phyloP scores from a whole-genome alignment of 1,140 invertebrate genomes.

The Apis florea region DNA sequence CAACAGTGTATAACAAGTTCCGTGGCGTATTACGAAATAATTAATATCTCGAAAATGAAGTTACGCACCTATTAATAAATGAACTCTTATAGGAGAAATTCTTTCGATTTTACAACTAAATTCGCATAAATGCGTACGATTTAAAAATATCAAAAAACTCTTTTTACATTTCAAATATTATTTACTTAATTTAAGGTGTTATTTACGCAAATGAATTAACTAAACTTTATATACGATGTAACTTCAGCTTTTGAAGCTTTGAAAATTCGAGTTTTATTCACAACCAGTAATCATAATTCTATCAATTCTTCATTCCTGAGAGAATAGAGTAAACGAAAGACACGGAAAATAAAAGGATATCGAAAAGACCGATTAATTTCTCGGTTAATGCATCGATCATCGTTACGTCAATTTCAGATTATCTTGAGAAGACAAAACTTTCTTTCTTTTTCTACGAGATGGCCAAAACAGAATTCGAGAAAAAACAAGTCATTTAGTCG shows the following conservation, averaged over 20 bases:
- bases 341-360: neutral
- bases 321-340: too few relatives aligned
- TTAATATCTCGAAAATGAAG: neutral
- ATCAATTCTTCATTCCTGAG: neutral
- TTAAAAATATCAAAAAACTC: neutral
- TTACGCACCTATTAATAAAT: neutral
- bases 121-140: neutral
- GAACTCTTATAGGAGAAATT: too few relatives aligned
- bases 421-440: conserved; percentile 21
- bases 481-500: conserved; percentile 51
- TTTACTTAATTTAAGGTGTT: too few relatives aligned
- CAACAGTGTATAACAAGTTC: neutral
- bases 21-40: neutral
- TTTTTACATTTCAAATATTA: neutral
- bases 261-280: too few relatives aligned
- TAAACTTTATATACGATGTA: too few relatives aligned
- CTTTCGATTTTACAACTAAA: neutral
- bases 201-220: too few relatives aligned
- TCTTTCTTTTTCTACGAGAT: neutral
- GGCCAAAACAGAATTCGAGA: neutral
- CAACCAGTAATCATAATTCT: neutral
- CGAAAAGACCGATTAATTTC: conserved; percentile 11
- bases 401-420: conserved; percentile 50
- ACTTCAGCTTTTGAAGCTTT: too few relatives aligned
- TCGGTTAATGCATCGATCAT: conserved; percentile 36